Conservation (phyloP, 2,113 vertebrate species). For the Burhinus bistriatus region DNA sequence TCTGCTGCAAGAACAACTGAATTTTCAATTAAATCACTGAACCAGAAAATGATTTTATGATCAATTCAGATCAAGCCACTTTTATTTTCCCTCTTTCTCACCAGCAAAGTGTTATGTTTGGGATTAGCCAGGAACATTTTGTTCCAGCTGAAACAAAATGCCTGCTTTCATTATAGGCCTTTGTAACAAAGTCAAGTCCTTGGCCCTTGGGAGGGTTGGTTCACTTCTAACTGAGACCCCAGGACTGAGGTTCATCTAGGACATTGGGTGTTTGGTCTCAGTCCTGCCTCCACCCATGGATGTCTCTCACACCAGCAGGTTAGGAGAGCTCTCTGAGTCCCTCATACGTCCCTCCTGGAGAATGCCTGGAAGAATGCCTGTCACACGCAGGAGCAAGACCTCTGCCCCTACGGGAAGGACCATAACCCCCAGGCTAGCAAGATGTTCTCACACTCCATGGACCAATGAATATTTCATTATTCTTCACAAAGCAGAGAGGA, state of each 20-base stretch:
- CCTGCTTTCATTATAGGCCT: background rate
- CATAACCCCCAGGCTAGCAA: background rate
- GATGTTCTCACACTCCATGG: background rate
- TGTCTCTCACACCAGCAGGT: background rate
- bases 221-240: background rate
- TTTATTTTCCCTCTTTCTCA: background rate
- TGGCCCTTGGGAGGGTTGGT: background rate
- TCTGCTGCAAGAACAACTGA: background rate
- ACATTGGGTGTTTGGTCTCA: background rate
- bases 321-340: background rate
- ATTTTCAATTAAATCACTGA: background rate
- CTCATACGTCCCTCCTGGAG: background rate
- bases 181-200: background rate
- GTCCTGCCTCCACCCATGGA: background rate
- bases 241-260: background rate
- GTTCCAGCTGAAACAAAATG: background rate
- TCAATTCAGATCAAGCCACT: background rate
- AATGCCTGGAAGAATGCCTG: too few relatives aligned
- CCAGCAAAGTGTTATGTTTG: background rate
- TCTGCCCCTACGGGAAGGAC: background rate
- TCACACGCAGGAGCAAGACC: background rate
- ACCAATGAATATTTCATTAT: background rate
- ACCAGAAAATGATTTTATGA: background rate
- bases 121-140: background rate
- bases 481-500: background rate